Evolutionary conservation across 2,888 invertebrate species (phyloP).

Genomic region (Crepidodera aurea): DNA sequence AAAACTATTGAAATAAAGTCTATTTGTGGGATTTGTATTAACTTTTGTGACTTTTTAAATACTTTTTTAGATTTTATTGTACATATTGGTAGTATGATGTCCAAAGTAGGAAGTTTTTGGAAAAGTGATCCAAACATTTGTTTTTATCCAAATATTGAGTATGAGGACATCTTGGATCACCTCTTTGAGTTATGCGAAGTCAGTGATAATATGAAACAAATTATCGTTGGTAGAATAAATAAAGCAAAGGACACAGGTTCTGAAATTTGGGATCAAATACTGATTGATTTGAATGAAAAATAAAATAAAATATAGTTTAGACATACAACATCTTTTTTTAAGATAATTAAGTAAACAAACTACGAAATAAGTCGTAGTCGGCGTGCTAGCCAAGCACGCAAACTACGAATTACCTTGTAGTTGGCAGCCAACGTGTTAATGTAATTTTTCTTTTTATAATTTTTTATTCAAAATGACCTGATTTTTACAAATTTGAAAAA

Average conservation of each 20-base stretch:
- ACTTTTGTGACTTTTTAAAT: constrained; percentile 56
- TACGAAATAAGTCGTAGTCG: no score
- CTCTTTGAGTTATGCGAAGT: constrained; percentile 61
- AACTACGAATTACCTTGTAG: no score
- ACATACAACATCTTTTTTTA: no score
- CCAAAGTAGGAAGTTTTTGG: constrained; percentile 56
- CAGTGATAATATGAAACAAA: constrained; percentile 57
- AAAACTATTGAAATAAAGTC: constrained; percentile 51
- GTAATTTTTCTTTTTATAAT: no score
- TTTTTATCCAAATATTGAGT: constrained; percentile 62
- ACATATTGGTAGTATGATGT: constrained; percentile 62
- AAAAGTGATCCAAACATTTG: constrained; percentile 50
- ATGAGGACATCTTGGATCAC: constrained; percentile 62
- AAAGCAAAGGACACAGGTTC: constrained; percentile 60
- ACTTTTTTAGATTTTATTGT: constrained; percentile 61
- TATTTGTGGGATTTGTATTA: constrained; percentile 54
- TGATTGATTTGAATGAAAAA: constrained; percentile 30
- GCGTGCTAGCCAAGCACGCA: no score
- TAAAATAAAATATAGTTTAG: no score
- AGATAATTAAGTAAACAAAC: no score
- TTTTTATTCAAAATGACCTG: no score
- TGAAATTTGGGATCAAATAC: constrained; percentile 59
- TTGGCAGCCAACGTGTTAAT: no score
- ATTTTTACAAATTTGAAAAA: no score
- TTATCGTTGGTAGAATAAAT: constrained; percentile 62